Conservation (phyloP, 1,140 invertebrate species). For the Lepidostoma basale region DNA sequence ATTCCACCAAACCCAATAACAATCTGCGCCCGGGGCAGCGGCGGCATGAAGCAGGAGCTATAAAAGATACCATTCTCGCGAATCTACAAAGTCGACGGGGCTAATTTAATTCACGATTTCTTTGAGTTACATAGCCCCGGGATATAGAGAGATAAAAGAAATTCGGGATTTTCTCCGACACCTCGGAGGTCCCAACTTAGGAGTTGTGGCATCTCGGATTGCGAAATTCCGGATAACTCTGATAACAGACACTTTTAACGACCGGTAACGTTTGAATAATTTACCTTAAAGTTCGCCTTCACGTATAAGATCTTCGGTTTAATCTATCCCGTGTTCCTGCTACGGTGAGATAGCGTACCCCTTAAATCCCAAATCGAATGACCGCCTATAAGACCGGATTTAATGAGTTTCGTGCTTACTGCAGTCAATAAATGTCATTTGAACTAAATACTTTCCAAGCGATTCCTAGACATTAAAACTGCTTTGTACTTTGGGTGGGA, state of each 20-base stretch:
- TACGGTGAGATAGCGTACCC: too few relatives aligned
- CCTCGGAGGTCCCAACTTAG: slow-evolving; percentile 21
- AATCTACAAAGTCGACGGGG: slow-evolving; percentile 39
- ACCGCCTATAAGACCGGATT: not conserved
- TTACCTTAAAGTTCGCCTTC: slow-evolving; percentile 8
- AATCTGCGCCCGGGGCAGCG: slow-evolving; percentile 29
- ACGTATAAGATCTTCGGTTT: slow-evolving; percentile 13
- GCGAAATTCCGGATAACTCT: slow-evolving; percentile 22
- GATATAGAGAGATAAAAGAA: slow-evolving; percentile 44
- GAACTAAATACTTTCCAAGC: too few relatives aligned
- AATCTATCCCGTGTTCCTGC: too few relatives aligned
- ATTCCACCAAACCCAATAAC: slow-evolving; percentile 41
- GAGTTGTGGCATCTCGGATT: slow-evolving; percentile 20
- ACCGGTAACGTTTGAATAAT: slow-evolving; percentile 20
- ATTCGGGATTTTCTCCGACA: slow-evolving; percentile 29
- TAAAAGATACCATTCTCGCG: slow-evolving; percentile 26
- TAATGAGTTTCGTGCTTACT: too few relatives aligned
- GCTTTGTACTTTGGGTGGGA: too few relatives aligned
- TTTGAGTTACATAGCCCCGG: slow-evolving; percentile 41
- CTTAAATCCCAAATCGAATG: too few relatives aligned
- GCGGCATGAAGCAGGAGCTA: slow-evolving; percentile 3
- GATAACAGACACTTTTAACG: slow-evolving; percentile 32
- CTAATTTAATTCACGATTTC: slow-evolving; percentile 45
- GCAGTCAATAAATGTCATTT: too few relatives aligned
- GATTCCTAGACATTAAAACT: too few relatives aligned